A percentile compares a stretch with the other conserved stretches of the same genome.
Evolutionary conservation across 2,888 invertebrate genomes (phyloP).

Genomic region (Iselma pallidipennis): DNA sequence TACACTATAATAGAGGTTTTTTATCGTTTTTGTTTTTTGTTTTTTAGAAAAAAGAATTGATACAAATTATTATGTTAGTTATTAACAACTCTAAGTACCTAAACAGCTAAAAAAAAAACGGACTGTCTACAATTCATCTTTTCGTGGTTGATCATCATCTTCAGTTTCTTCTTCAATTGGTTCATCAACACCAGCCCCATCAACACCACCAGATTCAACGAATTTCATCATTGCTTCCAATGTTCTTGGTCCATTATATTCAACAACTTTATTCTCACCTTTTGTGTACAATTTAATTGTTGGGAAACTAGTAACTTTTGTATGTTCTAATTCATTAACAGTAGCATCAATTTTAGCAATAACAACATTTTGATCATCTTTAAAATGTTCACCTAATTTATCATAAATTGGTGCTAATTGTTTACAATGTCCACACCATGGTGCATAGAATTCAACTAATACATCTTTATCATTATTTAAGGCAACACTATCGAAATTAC

Average conservation of each 20-base stretch:
- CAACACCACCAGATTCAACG: conserved; percentile 87
- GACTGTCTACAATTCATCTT: conserved; percentile 75
- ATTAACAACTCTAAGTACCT: conserved; percentile 25
- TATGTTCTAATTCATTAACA: conserved; percentile 94
- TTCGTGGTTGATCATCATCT: conserved; percentile 72
- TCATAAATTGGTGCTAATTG: conserved; percentile 97
- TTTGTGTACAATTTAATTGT: conserved; percentile 94
- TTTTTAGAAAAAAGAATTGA: conserved; percentile 19
- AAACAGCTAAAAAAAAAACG: too few species aligned
- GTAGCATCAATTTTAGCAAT: conserved; percentile 99
- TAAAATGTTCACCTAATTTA: conserved; percentile 81
- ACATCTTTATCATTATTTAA: conserved; percentile 87
- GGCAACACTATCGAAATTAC: conserved; percentile 94
- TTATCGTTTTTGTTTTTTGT: too few species aligned
- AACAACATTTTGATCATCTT: conserved; percentile 78
- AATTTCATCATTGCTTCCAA: conserved; percentile 92
- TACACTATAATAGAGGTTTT: too few species aligned
- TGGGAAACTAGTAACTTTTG: conserved; percentile 93
- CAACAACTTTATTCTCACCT: conserved; percentile 83
- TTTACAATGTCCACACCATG: conserved; percentile 99
- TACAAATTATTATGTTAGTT: conserved; percentile 20
- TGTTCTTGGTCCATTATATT: conserved; percentile 95
- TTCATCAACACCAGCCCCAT: conserved; percentile 70
- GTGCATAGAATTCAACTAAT: conserved; percentile 98
- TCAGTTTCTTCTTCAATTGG: conserved; percentile 67